Evolutionary conservation across 2,888 invertebrate genomes (phyloP).

Genomic region (Anorthoa munda): DNA sequence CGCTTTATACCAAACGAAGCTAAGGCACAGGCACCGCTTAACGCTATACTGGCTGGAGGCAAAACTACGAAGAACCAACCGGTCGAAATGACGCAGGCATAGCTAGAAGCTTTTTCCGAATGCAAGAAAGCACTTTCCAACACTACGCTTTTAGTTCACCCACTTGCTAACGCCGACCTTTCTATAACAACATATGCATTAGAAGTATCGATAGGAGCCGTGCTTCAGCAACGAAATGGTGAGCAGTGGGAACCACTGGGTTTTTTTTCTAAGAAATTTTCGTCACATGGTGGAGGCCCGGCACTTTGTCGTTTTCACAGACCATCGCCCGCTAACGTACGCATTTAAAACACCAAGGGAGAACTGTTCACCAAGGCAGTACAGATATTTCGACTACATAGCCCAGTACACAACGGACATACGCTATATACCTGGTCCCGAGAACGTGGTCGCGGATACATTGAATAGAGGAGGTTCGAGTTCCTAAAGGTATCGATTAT

Average conservation of each 20-base stretch:
- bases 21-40: conserved; percentile 12
- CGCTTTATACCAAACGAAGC: conserved; percentile 43
- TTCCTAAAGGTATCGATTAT: background rate
- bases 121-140: background rate
- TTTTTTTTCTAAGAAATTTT: too few species aligned
- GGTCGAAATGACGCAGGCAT: background rate
- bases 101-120: background rate
- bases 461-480: conserved; percentile 2
- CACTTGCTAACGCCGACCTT: background rate
- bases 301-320: background rate
- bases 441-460: background rate
- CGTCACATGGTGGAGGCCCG: conserved; percentile 1
- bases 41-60: background rate
- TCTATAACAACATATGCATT: background rate
- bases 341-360: too few species aligned
- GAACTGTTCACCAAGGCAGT: too few species aligned
- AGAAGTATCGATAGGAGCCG: background rate
- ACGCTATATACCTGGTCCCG: background rate
- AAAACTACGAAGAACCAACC: background rate
- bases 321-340: background rate
- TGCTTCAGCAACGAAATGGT: background rate
- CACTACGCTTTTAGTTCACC: background rate
- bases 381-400: background rate
- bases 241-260: background rate
- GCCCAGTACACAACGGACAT: background rate